phyloP scores from a whole-genome alignment of 2,113 vertebrate genomes.

The Athene noctua region DNA sequence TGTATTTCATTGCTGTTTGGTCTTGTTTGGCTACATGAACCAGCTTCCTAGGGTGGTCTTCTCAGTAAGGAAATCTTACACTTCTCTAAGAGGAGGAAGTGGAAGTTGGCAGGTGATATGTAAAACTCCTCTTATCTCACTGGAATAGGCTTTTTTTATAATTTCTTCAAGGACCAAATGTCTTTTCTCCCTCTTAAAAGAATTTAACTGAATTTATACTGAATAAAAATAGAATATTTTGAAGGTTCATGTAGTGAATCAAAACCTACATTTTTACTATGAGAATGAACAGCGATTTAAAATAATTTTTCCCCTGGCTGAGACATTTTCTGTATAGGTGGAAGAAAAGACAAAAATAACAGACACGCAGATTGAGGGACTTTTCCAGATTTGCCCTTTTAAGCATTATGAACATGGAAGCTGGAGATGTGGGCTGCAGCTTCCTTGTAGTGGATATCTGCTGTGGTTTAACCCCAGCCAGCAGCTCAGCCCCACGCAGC shows the following conservation, averaged over 20 bases:
- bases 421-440: not conserved
- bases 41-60: not conserved
- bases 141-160: not conserved
- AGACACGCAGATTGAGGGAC: not conserved
- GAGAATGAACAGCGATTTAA: not conserved
- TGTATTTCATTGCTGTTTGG: not conserved
- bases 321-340: not conserved
- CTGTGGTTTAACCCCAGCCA: too few relatives aligned
- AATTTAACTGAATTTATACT: not conserved
- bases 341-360: not conserved
- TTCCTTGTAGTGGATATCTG: not conserved
- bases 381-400: not conserved
- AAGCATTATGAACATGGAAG: rapidly evolving
- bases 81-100: not conserved
- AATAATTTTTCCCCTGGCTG: not conserved
- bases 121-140: not conserved
- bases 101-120: not conserved
- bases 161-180: not conserved
- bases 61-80: not conserved
- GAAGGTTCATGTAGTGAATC: not conserved
- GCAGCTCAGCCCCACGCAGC: too few relatives aligned
- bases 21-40: not conserved
- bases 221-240: not conserved
- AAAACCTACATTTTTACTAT: rapidly evolving
- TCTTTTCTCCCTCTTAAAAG: not conserved